A percentile compares a stretch with the other conserved stretches of the same genome.
phyloP scores from a whole-genome alignment of 2,113 vertebrate genomes.

The Datnioides undecimradiatus region DNA sequence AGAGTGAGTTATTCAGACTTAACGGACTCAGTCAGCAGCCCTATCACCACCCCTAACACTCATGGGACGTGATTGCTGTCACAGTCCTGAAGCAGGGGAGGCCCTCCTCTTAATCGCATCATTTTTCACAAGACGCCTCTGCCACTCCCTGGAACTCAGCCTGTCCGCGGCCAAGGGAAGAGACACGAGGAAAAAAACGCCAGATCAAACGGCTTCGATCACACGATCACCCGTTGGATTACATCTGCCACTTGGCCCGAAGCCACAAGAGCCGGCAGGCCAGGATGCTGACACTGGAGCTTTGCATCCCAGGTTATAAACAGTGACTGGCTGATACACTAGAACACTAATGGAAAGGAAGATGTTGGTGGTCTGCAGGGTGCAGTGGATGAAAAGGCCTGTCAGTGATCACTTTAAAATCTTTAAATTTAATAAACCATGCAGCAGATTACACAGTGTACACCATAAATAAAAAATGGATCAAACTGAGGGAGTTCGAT shows the following conservation, averaged over 20 bases:
- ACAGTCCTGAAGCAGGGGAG: constrained; percentile 4
- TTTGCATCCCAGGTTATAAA: constrained; percentile 5
- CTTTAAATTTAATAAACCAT: too few species aligned
- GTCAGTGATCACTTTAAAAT: background rate
- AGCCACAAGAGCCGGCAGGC: background rate
- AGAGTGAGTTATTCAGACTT: constrained; percentile 17
- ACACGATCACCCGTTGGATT: background rate
- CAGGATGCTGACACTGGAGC: constrained; percentile 17
- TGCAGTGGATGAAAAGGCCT: background rate
- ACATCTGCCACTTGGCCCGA: constrained; percentile 17
- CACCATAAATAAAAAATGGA: background rate
- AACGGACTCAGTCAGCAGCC: constrained; percentile 31
- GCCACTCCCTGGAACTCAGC: constrained; percentile 28
- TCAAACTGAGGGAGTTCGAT: background rate
- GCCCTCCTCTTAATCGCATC: constrained; percentile 28
- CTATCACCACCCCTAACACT: constrained; percentile 16
- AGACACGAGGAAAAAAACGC: constrained; percentile 40
- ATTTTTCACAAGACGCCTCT: constrained; percentile 23
- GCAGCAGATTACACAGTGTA: background rate
- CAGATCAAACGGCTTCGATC: constrained; percentile 29
- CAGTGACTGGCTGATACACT: constrained; percentile 23
- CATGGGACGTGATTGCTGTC: constrained; percentile 25
- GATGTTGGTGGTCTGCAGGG: constrained; percentile 2
- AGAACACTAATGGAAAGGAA: constrained; percentile 6
- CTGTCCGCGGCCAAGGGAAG: background rate